Evolutionary conservation across 2,113 vertebrate genomes (phyloP).

Genomic region (Caracal caracal): DNA sequence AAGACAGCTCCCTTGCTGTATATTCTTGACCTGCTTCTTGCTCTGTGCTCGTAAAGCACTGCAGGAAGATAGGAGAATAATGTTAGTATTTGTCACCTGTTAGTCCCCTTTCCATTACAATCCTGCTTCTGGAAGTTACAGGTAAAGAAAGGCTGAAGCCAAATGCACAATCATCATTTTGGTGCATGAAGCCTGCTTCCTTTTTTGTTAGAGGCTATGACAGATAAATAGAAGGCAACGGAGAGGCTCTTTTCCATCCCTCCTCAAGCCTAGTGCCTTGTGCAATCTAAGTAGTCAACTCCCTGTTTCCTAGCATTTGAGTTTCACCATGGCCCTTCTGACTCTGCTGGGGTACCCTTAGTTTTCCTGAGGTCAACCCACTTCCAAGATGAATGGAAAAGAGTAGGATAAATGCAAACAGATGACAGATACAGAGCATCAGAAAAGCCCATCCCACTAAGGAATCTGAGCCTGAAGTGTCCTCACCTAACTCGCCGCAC

Average conservation of each 20-base stretch:
- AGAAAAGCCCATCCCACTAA: background rate
- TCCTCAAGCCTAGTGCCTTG: background rate
- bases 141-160: background rate
- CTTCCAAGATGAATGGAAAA: background rate
- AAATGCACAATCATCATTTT: background rate
- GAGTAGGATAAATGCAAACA: background rate
- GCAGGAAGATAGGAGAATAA: background rate
- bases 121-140: background rate
- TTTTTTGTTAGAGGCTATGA: background rate
- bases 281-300: background rate
- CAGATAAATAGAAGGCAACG: background rate
- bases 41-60: background rate
- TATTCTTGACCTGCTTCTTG: background rate
- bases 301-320: background rate
- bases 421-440: background rate
- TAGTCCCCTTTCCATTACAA: background rate
- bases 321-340: background rate
- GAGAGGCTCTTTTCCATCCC: background rate
- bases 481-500: background rate
- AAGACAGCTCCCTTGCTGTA: background rate
- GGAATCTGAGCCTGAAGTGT: background rate
- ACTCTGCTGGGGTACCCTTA: background rate
- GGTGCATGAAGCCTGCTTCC: background rate
- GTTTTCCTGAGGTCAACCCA: background rate
- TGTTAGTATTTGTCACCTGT: rapidly evolving